Evolutionary conservation across 2,797 vertebrate genomes (phyloP).

Genomic region (Lophius americanus): DNA sequence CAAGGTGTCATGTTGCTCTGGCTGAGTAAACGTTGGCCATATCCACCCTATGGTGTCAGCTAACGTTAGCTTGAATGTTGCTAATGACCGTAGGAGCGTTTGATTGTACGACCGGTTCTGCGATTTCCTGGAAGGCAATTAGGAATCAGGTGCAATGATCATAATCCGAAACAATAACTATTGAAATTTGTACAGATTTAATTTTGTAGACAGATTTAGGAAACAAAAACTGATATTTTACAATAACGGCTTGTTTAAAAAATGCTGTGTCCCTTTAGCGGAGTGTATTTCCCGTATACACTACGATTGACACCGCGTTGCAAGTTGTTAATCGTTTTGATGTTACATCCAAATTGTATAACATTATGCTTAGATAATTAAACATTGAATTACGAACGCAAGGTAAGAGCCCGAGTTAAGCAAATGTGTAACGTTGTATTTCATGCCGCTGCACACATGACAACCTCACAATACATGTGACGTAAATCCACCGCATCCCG

Average conservation of each 20-base stretch:
- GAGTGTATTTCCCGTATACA: too few relatives aligned
- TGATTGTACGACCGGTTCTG: slow-evolving; percentile 8
- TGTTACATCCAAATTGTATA: too few relatives aligned
- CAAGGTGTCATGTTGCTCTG: slow-evolving; percentile 33
- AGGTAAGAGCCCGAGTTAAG: not conserved
- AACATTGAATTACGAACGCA: not conserved
- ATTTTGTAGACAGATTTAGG: too few relatives aligned
- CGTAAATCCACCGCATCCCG: slow-evolving; percentile 38
- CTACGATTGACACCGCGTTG: too few relatives aligned
- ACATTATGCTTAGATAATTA: too few relatives aligned
- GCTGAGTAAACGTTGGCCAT: not conserved
- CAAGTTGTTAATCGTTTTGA: too few relatives aligned
- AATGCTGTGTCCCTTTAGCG: too few relatives aligned
- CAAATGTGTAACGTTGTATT: not conserved
- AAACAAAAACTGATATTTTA: too few relatives aligned
- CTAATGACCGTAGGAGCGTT: slow-evolving; percentile 27
- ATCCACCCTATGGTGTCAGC: slow-evolving; percentile 11
- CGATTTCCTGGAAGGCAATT: not conserved
- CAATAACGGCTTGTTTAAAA: too few relatives aligned
- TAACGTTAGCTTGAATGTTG: slow-evolving; percentile 47
- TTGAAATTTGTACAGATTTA: too few relatives aligned
- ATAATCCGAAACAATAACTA: too few relatives aligned
- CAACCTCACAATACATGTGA: slow-evolving; percentile 7
- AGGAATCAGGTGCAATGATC: too few relatives aligned
- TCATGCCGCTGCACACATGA: slow-evolving; percentile 34